phyloP scores from a whole-genome alignment of 2,888 invertebrate species.

The Tetranychus truncatus region DNA sequence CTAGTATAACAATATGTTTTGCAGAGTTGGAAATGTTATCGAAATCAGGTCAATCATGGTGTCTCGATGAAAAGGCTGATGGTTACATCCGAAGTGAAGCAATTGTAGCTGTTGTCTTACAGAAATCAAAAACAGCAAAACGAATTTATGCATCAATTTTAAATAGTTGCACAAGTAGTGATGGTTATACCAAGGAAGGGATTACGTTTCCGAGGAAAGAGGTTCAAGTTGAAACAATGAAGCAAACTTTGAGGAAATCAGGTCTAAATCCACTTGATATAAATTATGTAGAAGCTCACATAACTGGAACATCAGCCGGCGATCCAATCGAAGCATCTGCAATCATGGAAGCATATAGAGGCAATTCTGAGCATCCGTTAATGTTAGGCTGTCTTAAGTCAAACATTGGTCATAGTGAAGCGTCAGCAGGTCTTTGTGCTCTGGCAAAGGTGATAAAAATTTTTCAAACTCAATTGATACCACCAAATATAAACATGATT shows the following conservation, averaged over 20 bases:
- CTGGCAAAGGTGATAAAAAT: slow-evolving; percentile 38
- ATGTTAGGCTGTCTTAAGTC: slow-evolving; percentile 39
- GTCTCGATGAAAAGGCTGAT: slow-evolving; percentile 38
- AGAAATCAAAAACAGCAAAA: slow-evolving; percentile 50
- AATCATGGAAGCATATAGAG: slow-evolving; percentile 7
- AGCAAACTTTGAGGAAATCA: slow-evolving; percentile 21
- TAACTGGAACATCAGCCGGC: slow-evolving; percentile 45
- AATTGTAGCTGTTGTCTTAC: slow-evolving; percentile 49
- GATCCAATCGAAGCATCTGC: slow-evolving; percentile 11
- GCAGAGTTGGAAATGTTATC: slow-evolving; percentile 38
- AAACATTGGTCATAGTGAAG: slow-evolving; percentile 41
- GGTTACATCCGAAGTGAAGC: slow-evolving; percentile 71
- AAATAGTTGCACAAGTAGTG: slow-evolving; percentile 74
- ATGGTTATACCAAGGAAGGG: slow-evolving; percentile 76
- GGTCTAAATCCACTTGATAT: slow-evolving; percentile 28
- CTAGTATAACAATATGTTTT: slow-evolving; percentile 37
- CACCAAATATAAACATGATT: slow-evolving; percentile 37
- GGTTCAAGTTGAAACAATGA: slow-evolving; percentile 47
- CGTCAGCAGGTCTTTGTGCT: slow-evolving; percentile 36
- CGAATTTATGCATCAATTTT: slow-evolving; percentile 63
- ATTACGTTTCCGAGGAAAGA: slow-evolving; percentile 63
- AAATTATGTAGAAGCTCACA: slow-evolving; percentile 43
- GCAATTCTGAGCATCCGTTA: slow-evolving; percentile 45
- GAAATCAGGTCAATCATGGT: slow-evolving; percentile 36
- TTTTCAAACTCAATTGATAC: slow-evolving; percentile 35